Evolutionary conservation across 2,888 invertebrate genomes (phyloP), one percentile per base, ranked within the genome.

Genomic region (Metellina segmentata): DNA sequence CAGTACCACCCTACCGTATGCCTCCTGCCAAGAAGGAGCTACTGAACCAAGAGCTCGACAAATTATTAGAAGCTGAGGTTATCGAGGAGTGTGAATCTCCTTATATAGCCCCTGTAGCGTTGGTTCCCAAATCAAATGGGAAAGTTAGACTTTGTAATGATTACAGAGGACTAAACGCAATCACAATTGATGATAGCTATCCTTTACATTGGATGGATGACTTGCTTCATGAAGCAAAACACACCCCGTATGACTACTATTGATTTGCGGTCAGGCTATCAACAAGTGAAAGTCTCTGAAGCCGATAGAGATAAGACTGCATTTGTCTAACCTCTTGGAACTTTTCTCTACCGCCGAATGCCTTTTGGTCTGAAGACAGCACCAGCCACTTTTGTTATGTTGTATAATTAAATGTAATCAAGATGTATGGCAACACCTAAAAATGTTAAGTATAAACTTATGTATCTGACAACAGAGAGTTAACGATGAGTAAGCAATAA

Each of bases 361-460:
- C 49, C 48, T 20, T 77, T 70, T 52, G 85, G 85, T n/a, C 48
- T 85, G 9, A 49, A 52, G 16, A 85, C 49, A 77, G 86, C 86
- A 8, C 77, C 86, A 9, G 86, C 77, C 61, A 86, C 77, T 7
- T 75, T 86, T 69, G 69, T 61, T 16, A 75, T 11, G 48, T 48
- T 86, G 34, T n/a, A n/a, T n/a, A n/a, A n/a, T n/a, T n/a, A n/a
- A n/a, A n/a, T n/a, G n/a, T n/a, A n/a, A n/a, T n/a, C n/a, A n/a
- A n/a, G n/a, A n/a, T n/a, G n/a, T n/a, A n/a, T n/a, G n/a, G n/a
- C n/a, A n/a, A n/a, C n/a, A n/a, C n/a, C n/a, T n/a, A n/a, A n/a
- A n/a, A n/a, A n/a, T n/a, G n/a, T n/a, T n/a, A n/a, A n/a, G n/a
- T n/a, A n/a, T n/a, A n/a, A n/a, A n/a, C n/a, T n/a, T n/a, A n/a